These are phyloP conservation scores for Daphoenositta chrysoptera DNA, from an alignment of 2,113 vertebrate genomes.

Conservation along the genomic window DNA sequence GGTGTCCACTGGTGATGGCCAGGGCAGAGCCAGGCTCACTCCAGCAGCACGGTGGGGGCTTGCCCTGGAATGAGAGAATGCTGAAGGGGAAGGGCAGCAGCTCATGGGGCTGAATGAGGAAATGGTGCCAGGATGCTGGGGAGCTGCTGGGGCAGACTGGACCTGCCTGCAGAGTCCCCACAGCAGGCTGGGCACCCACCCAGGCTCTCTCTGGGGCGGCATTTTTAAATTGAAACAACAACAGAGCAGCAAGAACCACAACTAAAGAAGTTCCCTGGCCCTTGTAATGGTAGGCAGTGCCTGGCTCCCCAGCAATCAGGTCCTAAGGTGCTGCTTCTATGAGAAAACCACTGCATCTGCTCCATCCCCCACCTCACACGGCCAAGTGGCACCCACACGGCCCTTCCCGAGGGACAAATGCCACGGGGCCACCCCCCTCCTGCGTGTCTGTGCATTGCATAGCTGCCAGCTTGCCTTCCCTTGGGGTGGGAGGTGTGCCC, in stretches of 20 bases:
- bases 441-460: fast-evolving
- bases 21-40: neutral
- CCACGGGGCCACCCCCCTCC: neutral
- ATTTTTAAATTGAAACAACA: neutral
- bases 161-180: neutral
- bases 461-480: neutral
- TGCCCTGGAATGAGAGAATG: neutral
- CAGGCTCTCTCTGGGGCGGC: neutral
- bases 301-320: neutral
- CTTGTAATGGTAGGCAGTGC: neutral
- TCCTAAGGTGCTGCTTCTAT: fast-evolving
- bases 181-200: neutral
- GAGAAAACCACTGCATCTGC: neutral
- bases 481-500: neutral
- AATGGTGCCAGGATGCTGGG: neutral
- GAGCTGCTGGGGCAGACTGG: neutral
- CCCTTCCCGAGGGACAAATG: neutral
- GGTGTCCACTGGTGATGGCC: neutral
- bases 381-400: neutral
- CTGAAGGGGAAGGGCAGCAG: neutral
- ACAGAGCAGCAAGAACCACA: neutral
- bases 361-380: fast-evolving
- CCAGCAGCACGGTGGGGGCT: fast-evolving
- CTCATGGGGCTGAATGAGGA: neutral
- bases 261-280: neutral